Evolutionary conservation across 2,113 vertebrate genomes (phyloP), one percentile per base, ranked within the genome.

Genomic region (Podarcis cretensis): DNA sequence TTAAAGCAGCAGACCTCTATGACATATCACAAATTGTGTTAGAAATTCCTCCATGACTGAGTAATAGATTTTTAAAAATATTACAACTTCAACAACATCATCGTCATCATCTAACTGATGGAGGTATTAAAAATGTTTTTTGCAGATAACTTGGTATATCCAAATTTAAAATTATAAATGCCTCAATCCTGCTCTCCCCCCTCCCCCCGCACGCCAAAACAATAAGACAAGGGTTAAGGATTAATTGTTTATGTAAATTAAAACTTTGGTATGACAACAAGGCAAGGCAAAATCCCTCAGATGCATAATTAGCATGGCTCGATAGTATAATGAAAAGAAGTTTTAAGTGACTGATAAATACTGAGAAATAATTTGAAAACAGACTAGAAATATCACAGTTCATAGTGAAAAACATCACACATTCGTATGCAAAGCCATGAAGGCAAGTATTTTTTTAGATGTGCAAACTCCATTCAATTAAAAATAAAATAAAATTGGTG

Each of bases 181-280:
- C 69, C 73, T 10, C 57, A 83, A 81, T 88, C 21, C 75, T 59
- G 40, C 27, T 74, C 65, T 73, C 5, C 43, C 37, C 66, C 48
- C 40, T 40, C 40, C 4, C 9, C 48, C 48, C 43, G 0, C 43
- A 12, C 9, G 0, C 48, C 30, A 35, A 73, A n/a, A 48, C 12
- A 75, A 21, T 63, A 76, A 18, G 23, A 76, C 37, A 76, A 77
- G 57, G 84, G 73, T 83, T 74, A 88, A 66, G 37, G 69, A 76
- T 81, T 88, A 66, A 76, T 88, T 83, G 75, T 82, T 48, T 48
- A 20, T 63, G 27, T 75, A 83, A 83, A 76, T 83, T 54, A 87
- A 79, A 9, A 3, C 40, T 87, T 83, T 57, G 32, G 57, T 32
- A 75, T 65, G 73, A 82, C 21, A 76, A 77, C 32, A 76, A 13